Conservation (phyloP, 1,140 invertebrate species). For the Spodoptera frugiperda region DNA sequence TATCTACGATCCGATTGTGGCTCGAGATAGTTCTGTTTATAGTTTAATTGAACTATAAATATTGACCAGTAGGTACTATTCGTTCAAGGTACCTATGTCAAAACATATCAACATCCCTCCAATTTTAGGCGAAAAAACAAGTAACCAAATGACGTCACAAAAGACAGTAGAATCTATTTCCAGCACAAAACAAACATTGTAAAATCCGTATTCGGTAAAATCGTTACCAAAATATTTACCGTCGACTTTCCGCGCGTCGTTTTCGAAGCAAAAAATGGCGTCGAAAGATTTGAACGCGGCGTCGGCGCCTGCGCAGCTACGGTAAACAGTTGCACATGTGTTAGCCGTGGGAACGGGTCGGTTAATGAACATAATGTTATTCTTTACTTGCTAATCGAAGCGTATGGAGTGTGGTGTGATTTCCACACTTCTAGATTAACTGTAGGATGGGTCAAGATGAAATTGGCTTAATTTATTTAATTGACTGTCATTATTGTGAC, state of each 20-base stretch:
- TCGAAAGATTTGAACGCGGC: constrained; percentile 65
- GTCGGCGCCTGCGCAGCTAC: constrained; percentile 21
- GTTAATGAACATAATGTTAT: constrained; percentile 72
- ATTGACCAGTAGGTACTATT: no score
- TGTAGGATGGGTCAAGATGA: neutral
- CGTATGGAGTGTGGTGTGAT: constrained; percentile 21
- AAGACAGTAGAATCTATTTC: neutral
- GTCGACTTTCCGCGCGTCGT: constrained; percentile 40
- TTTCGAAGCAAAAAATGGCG: constrained; percentile 56
- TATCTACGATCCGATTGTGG: no score
- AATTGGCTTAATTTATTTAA: no score
- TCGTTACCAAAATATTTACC: constrained; percentile 51
- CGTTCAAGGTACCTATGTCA: no score
- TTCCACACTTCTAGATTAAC: constrained; percentile 33
- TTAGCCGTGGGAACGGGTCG: constrained; percentile 66
- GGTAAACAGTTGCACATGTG: constrained; percentile 72
- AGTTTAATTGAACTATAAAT: no score
- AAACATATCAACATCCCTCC: no score
- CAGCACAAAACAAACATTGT: neutral
- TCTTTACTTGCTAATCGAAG: constrained; percentile 66
- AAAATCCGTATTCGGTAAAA: neutral
- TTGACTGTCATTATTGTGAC: neutral
- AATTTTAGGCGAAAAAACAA: no score
- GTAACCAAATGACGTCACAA: neutral
- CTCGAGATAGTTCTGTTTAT: no score